Conservation (phyloP, 2,797 vertebrate genomes). For the Aulostomus chinensis region DNA sequence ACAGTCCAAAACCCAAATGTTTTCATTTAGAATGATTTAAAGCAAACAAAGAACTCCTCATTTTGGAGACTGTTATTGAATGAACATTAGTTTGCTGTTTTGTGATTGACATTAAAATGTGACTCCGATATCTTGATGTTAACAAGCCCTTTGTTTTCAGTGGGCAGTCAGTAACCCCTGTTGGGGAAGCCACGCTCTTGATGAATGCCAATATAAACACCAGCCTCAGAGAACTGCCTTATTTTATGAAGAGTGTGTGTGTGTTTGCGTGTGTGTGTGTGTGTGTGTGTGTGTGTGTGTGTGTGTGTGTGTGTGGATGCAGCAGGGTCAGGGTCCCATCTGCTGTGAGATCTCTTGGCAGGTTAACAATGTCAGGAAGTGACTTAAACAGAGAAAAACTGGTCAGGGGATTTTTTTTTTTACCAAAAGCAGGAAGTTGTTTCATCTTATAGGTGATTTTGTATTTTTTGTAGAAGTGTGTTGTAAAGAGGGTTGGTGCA, state of each 20-base stretch:
- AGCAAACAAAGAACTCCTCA: background rate
- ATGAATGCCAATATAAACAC: constrained; percentile 29
- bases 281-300: constrained; percentile 16
- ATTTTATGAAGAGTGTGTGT: too few species aligned
- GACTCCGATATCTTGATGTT: too few species aligned
- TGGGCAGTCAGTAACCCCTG: background rate
- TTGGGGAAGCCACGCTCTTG: constrained; percentile 5
- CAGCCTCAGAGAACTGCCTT: constrained; percentile 4
- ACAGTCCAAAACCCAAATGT: too few species aligned
- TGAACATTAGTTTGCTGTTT: too few species aligned
- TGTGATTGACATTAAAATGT: too few species aligned
- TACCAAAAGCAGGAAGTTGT: background rate
- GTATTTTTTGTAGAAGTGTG: too few species aligned
- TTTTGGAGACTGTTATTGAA: too few species aligned
- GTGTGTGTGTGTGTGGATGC: constrained; percentile 13
- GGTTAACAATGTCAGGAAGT: too few species aligned
- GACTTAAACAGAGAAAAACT: too few species aligned
- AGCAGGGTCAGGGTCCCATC: constrained; percentile 40
- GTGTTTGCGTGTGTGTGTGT: too few species aligned
- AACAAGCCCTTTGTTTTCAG: constrained; percentile 2
- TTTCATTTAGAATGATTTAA: background rate
- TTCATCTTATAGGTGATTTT: constrained; percentile 3
- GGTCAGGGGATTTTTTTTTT: too few species aligned
- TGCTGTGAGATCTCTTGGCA: constrained; percentile 41
- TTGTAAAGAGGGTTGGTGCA: too few species aligned